These are phyloP conservation scores for Phyllostomus discolor DNA, from an alignment of 2,113 vertebrate species.

Conservation along the genomic window DNA sequence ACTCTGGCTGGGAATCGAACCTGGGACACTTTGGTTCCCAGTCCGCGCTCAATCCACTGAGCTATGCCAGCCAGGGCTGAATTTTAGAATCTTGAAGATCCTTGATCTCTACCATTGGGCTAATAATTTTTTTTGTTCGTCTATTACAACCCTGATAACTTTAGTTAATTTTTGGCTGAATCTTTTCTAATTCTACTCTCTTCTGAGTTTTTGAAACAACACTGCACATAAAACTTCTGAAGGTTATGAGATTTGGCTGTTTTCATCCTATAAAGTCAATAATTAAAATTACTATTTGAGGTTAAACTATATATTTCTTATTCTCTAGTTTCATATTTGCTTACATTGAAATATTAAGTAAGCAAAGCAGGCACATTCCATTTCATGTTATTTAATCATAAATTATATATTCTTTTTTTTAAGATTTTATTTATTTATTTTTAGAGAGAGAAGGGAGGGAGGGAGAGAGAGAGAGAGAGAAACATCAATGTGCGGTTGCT, in stretches of 20 bases:
- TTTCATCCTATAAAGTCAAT: constrained; percentile 29
- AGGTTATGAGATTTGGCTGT: constrained; percentile 11
- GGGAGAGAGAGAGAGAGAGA: too few species aligned
- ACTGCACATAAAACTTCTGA: not conserved
- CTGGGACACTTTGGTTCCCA: too few species aligned
- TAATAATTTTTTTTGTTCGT: constrained; percentile 4
- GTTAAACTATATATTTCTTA: constrained; percentile 21
- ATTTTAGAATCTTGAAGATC: not conserved
- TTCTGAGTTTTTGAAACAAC: constrained; percentile 4
- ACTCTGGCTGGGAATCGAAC: too few species aligned
- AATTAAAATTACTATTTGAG: constrained; percentile 12
- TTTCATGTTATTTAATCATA: constrained; percentile 22
- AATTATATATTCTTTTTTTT: not conserved
- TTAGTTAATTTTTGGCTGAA: not conserved
- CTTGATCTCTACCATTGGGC: not conserved
- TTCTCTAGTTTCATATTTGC: constrained; percentile 11
- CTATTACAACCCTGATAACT: not conserved
- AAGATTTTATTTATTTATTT: too few species aligned
- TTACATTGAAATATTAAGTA: constrained; percentile 21
- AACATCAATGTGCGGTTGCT: too few species aligned
- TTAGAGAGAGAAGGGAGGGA: too few species aligned
- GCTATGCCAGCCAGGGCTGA: too few species aligned
- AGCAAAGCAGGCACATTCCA: not conserved
- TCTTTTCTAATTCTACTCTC: not conserved
- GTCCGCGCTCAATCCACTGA: too few species aligned